phyloP scores from a whole-genome alignment of 2,797 vertebrate species.

The Schizopygopsis malacanthus region DNA sequence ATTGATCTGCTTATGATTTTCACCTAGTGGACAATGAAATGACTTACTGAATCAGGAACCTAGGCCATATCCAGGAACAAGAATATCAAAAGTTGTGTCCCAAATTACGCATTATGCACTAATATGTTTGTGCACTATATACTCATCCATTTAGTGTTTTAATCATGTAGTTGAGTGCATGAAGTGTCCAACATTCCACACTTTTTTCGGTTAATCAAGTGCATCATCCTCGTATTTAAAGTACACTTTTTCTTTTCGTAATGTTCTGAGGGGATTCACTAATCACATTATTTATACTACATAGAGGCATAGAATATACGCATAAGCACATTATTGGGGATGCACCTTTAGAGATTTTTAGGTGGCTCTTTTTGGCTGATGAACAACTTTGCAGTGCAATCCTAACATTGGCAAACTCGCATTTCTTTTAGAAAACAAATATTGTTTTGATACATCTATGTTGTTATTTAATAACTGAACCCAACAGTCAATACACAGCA shows the following conservation, averaged over 20 bases:
- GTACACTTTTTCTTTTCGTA: background rate
- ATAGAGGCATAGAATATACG: background rate
- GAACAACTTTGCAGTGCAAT: background rate
- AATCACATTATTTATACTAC: background rate
- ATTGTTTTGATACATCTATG: background rate
- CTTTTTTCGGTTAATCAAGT: background rate
- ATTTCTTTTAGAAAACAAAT: background rate
- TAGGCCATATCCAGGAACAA: background rate
- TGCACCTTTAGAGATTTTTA: background rate
- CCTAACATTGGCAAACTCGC: background rate
- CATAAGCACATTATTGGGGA: background rate
- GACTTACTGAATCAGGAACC: background rate
- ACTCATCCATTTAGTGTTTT: background rate
- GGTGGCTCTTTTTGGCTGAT: background rate
- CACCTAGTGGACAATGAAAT: background rate
- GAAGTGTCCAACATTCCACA: too few species aligned
- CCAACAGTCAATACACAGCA: background rate
- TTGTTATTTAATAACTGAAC: conserved; percentile 3
- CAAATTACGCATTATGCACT: background rate
- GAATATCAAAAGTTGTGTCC: background rate
- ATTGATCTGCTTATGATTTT: background rate
- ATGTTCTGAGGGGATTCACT: background rate
- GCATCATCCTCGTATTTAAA: background rate
- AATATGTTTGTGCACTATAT: background rate
- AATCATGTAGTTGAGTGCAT: too few species aligned